These are phyloP conservation scores for Dendrolimus kikuchii DNA, from an alignment of 1,140 invertebrate species.

Conservation along the genomic window DNA sequence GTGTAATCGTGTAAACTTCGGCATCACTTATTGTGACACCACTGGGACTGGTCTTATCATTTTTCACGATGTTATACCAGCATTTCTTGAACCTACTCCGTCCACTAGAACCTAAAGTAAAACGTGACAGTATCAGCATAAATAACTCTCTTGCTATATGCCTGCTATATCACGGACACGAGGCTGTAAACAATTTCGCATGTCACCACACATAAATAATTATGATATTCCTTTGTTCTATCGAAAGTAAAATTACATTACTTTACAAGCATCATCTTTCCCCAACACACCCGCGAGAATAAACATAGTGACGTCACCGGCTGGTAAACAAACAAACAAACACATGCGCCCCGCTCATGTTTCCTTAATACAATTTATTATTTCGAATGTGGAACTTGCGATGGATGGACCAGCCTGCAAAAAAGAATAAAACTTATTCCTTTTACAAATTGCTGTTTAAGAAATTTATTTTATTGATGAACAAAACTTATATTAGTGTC, in stretches of 20 bases:
- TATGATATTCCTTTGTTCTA: not conserved
- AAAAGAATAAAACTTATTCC: slow-evolving; percentile 10
- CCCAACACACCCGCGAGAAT: slow-evolving; percentile 64
- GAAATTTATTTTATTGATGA: too few relatives aligned
- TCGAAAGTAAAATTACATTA: not conserved
- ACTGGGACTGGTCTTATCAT: too few relatives aligned
- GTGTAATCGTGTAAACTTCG: too few relatives aligned
- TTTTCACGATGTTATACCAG: too few relatives aligned
- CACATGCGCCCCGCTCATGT: slow-evolving; percentile 72
- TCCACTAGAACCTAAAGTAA: too few relatives aligned
- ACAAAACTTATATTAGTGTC: slow-evolving; percentile 34
- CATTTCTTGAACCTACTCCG: too few relatives aligned
- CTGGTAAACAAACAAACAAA: slow-evolving; percentile 74
- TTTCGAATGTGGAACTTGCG: slow-evolving; percentile 65
- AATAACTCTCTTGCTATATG: too few relatives aligned
- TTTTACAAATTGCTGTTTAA: too few relatives aligned
- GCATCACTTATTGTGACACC: too few relatives aligned
- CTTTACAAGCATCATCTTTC: slow-evolving; percentile 8
- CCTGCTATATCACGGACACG: too few relatives aligned
- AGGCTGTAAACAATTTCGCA: not conserved
- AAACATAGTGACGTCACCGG: slow-evolving; percentile 73
- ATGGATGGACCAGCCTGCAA: slow-evolving; percentile 33
- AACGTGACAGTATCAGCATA: too few relatives aligned
- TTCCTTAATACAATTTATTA: slow-evolving; percentile 73
- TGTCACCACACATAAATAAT: not conserved